Base-by-base conservation (phyloP, 2,113 vertebrate genomes). In the Spizaetus ornatus region DNA sequence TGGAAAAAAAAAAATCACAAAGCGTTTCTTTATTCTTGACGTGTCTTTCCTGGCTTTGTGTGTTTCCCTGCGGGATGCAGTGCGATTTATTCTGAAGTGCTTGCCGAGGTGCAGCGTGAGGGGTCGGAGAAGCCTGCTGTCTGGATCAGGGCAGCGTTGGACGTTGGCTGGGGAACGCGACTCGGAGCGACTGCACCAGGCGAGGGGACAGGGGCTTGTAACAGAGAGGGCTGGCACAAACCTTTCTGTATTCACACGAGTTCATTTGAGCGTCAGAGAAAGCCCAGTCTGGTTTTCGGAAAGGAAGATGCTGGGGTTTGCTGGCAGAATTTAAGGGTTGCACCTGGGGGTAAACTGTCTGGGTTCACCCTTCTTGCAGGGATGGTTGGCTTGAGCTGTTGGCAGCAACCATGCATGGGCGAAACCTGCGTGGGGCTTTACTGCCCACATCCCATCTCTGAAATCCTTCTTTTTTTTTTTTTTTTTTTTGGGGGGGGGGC, bases 181-280 rank as follows among this genome's bases (percentile, higher is more conserved):
- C 43, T 71, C 27, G n/a, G 29, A 82, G 79, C 20, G 40, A 18
- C 72, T 48, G 80, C 5, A 22, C 34, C 18, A 23, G n/a, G 45
- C 7, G 9, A n/a, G 42, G 38, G 50, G 16, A 65, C 13, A 11
- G 26, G 13, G 73, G 25, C 42, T 61, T 42, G 22, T 32, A 9
- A 25, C 13, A 45, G 87, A 29, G 87, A 72, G 58, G 52, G 50
- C 59, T 59, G 45, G 36, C 61, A 9, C 15, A 7, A 5, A 13
- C 15, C 4, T 8, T 16, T 7, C 82, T 0, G 6, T 5, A 21
- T 40, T 58, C 55, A 6, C 53, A 14, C 2, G 11, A 16, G 52
- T 34, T 17, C 3, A 6, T 53, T 34, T 1, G 10, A 12, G 67
- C 14, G 11, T 11, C 29, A 3, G 3, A 1, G 23, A 43, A 65